Conservation (phyloP, 2,113 vertebrate genomes). For the Strix uralensis region DNA sequence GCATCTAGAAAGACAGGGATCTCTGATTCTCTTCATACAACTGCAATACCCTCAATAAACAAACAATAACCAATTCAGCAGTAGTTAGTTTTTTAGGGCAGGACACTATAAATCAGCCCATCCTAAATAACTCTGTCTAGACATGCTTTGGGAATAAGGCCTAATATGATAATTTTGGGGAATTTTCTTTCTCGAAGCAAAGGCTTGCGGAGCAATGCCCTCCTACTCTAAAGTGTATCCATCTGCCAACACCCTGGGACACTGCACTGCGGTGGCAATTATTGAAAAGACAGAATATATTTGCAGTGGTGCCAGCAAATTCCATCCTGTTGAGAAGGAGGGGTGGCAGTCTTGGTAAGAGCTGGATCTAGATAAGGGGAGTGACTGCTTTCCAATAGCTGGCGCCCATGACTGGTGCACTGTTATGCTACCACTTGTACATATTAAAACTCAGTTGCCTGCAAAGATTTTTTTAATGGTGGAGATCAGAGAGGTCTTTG, state of each 20-base stretch:
- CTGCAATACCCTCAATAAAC: neutral
- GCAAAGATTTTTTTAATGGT: neutral
- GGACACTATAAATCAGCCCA: neutral
- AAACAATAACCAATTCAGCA: neutral
- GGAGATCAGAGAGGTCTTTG: neutral
- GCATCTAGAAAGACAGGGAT: neutral
- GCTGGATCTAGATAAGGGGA: neutral
- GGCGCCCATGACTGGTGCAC: neutral
- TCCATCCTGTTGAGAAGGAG: neutral
- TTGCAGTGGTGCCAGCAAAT: conserved; percentile 7
- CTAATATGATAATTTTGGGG: neutral
- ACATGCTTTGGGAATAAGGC: conserved; percentile 4
- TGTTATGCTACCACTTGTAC: neutral
- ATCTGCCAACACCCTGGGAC: neutral
- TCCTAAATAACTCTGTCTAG: neutral
- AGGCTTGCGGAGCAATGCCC: neutral
- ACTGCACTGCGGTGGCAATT: neutral
- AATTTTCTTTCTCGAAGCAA: conserved; percentile 1
- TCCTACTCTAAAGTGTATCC: neutral
- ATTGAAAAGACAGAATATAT: neutral
- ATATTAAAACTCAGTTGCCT: neutral
- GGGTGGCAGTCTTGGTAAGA: neutral
- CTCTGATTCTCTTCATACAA: neutral
- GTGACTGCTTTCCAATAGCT: neutral
- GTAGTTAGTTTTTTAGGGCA: neutral